Percentiles rank a stretch among this genome's conserved stretches.
Conservation (phyloP, 1,140 invertebrate genomes). For the Whitmania pigra region DNA sequence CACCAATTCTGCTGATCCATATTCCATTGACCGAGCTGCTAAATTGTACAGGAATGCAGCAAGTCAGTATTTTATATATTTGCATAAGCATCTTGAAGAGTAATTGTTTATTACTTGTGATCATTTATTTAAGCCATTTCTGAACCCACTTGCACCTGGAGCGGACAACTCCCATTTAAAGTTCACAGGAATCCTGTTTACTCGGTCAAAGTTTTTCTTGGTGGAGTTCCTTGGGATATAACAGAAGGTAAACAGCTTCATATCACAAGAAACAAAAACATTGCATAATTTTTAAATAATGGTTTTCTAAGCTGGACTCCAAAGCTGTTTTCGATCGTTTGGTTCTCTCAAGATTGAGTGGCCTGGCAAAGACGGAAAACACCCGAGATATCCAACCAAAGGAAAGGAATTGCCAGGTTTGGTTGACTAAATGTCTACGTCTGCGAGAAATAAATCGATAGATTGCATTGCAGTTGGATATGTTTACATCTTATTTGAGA, state of each 20-base stretch:
- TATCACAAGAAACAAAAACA: background rate
- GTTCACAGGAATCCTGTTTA: conserved; percentile 52
- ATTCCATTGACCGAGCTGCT: conserved; percentile 58
- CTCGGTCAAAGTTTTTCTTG: conserved; percentile 73
- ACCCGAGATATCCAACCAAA: conserved; percentile 26
- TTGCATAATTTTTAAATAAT: background rate
- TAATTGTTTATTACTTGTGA: background rate
- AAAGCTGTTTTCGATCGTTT: conserved; percentile 58
- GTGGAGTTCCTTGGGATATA: conserved; percentile 92
- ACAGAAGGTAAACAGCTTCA: conserved; percentile 51
- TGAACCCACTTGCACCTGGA: conserved; percentile 77
- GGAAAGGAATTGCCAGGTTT: conserved; percentile 22
- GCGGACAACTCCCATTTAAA: conserved; percentile 60
- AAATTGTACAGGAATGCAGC: conserved; percentile 61
- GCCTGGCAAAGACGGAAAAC: conserved; percentile 66
- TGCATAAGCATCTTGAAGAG: background rate
- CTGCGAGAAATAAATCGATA: background rate
- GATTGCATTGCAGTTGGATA: conserved; percentile 47
- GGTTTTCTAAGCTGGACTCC: conserved; percentile 35
- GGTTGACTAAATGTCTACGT: background rate
- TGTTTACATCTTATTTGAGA: conserved; percentile 86
- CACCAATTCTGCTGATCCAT: conserved; percentile 38
- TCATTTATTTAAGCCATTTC: conserved; percentile 42
- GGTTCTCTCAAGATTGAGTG: conserved; percentile 78
- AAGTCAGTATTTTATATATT: conserved; percentile 40